Evolutionary conservation across 1,140 invertebrate species (phyloP), one percentile per base, ranked within the genome.

Genomic region (Habropoda laboriosa): DNA sequence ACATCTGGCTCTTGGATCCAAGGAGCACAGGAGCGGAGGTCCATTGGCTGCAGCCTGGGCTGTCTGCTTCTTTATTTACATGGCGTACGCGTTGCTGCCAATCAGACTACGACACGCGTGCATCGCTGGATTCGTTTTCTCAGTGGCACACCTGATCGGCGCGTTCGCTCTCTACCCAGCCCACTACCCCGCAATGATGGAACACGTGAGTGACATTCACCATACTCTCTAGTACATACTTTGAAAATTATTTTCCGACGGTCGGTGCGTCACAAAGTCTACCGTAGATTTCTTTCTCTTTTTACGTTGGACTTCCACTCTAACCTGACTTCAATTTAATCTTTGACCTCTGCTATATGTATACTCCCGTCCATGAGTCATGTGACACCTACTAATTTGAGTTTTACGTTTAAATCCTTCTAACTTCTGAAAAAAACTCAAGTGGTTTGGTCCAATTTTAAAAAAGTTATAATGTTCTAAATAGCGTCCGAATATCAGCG

Each of bases 81-180:
- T 98, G 92, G 96, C 96, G 38, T 98, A 98, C 89, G 96, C 97
- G 0, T 94, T 98, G 81, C 94, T 99, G 73, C 97, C 97, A 2
- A 94, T 98, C 51, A 94, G 96, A 64, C 94, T 98, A 82, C 95
- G 96, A 82, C 95, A 98, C 89, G 96, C 97, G 30, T 94, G 96
- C 38, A 91, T 96, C 42, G 95, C 95, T 35, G 97, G 97, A 27
- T 87, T 96, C 3, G 89, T 95, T 6, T 94, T 96, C 77, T 95
- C 95, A 24, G 89, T 94, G 32, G 94, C 96, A 76, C 96, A 98
- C 91, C 91, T 97, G 49, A 91, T 94, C 66, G 89, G 89, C 8
- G 90, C 88, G 13, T 71, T 90, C 53, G 27, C 89, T 35, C 89
- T 92, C 72, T 92, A 92, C 42, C 89, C 88, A 0, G 16, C 68